These are phyloP conservation scores for Ellobium chinense DNA, from an alignment of 2,888 invertebrate species.

Conservation along the genomic window DNA sequence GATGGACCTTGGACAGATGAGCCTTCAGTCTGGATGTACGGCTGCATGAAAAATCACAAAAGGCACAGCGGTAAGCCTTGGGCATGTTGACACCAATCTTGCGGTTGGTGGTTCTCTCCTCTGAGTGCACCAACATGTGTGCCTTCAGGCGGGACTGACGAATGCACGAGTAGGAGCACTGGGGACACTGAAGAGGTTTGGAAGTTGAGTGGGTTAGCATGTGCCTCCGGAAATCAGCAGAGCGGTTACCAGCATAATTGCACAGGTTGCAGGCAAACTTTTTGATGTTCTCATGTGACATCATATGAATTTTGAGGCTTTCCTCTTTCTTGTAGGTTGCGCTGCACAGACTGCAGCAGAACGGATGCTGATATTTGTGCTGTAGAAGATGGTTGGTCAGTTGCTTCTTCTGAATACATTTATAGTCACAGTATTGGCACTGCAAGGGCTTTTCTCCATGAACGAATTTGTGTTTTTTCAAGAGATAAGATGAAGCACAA, in stretches of 20 bases:
- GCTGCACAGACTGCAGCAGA: slow-evolving; percentile 39
- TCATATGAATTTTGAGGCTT: slow-evolving; percentile 42
- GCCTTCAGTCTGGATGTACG: slow-evolving; percentile 36
- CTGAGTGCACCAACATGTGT: slow-evolving; percentile 40
- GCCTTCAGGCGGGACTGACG: slow-evolving; percentile 43
- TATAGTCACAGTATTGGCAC: slow-evolving; percentile 43
- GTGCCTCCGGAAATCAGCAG: slow-evolving; percentile 45
- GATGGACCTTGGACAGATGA: slow-evolving; percentile 40
- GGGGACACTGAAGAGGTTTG: slow-evolving; percentile 42
- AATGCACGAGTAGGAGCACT: slow-evolving; percentile 45
- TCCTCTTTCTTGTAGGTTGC: slow-evolving; percentile 46
- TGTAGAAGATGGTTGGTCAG: slow-evolving; percentile 41
- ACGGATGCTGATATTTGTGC: slow-evolving; percentile 45
- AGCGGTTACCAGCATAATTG: slow-evolving; percentile 41
- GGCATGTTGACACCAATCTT: slow-evolving; percentile 13
- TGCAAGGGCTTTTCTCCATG: slow-evolving; percentile 45
- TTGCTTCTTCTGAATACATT: slow-evolving; percentile 45
- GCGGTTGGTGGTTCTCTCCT: slow-evolving; percentile 33
- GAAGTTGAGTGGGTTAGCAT: slow-evolving; percentile 42
- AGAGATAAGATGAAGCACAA: slow-evolving; percentile 33
- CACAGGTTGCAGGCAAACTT: slow-evolving; percentile 44
- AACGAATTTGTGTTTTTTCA: slow-evolving; percentile 44
- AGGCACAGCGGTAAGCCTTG: slow-evolving; percentile 35
- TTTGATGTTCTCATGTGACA: slow-evolving; percentile 45
- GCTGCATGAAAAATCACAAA: slow-evolving; percentile 41